Evolutionary conservation across 2,888 invertebrate genomes (phyloP), one percentile per base, ranked within the genome.

Genomic region (Sussaba pulchella): DNA sequence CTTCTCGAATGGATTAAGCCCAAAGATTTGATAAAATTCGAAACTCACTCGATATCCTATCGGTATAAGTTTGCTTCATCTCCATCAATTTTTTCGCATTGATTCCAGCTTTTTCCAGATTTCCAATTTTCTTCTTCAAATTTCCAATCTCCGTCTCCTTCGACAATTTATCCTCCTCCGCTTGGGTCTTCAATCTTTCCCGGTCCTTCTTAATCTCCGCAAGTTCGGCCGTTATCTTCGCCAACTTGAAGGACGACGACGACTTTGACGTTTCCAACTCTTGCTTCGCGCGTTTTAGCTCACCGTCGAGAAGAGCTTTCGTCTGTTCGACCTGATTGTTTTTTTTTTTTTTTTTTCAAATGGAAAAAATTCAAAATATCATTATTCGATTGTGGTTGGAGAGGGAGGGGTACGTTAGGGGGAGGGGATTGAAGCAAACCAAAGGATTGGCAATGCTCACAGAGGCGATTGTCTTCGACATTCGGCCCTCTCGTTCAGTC

Each of bases 121-220:
- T 93, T 85, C 94, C 94, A 54, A 96, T 93, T 93, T 97, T 97
- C 12, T 95, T 94, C 88, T 96, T 96, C 21, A 98, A 93, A 1
- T 95, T 94, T 69, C 95, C 95, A 73, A 98, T 93, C 92, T 97
- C 97, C 2, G 95, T 93, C 89, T 97, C 97, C 88, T 95, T 96
- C 85, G 96, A 95, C 87, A 96, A 95, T 78, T 95, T 93, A 87
- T 98, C 96, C 88, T 95, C 96, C 81, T 97, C 96, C 64, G 94
- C 93, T 84, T 95, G 95, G 57, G 93, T 94, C 86, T 96, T 95
- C 41, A 94, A 92, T 85, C 96, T 95, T 83, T 95, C 96, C 69
- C 93, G 94, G 88, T 93, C 95, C 26, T 93, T 94, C 86, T 93
- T 93, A n/a, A 93, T 87, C 83, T 93, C 93, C 12, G 93, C 92